These are phyloP conservation scores for Anoplius nigerrimus DNA, from an alignment of 2,888 invertebrate species.

Conservation along the genomic window DNA sequence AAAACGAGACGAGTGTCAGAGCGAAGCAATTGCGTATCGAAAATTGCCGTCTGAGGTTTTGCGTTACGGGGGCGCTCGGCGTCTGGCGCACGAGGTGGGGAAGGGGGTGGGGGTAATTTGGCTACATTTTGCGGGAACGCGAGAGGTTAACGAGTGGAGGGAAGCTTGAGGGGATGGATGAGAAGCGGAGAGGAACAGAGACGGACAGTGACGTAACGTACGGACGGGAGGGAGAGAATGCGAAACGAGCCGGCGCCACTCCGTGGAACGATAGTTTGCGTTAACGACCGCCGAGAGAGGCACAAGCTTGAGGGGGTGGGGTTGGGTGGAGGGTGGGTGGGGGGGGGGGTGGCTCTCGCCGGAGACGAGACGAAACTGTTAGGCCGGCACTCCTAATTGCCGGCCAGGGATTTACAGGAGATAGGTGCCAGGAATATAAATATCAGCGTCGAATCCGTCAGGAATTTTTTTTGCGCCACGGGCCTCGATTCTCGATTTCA, in stretches of 20 bases:
- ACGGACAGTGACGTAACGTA: conserved; percentile 9
- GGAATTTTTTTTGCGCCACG: conserved; percentile 35
- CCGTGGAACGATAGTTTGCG: conserved; percentile 56
- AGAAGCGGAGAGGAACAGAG: conserved; percentile 20
- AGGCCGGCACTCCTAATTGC: conserved; percentile 65
- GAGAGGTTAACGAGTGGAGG: conserved; percentile 52
- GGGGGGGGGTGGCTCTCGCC: neutral
- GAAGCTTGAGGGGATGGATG: conserved; percentile 25
- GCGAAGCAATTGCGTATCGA: too few species aligned
- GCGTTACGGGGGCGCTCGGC: too few species aligned
- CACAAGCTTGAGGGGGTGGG: conserved; percentile 45
- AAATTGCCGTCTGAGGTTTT: too few species aligned
- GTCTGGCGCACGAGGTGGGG: conserved; percentile 16
- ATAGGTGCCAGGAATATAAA: conserved; percentile 65
- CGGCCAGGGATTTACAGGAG: conserved; percentile 63
- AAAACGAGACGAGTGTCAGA: too few species aligned
- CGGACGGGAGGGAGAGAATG: conserved; percentile 20
- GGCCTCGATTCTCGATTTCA: neutral
- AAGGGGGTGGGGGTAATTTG: conserved; percentile 52
- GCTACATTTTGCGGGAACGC: conserved; percentile 53
- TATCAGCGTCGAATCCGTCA: conserved; percentile 51
- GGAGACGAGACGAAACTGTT: conserved; percentile 46
- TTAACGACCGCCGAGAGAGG: conserved; percentile 63
- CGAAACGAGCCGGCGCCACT: conserved; percentile 45
- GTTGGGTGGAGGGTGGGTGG: conserved; percentile 19